Evolutionary conservation across 2,797 vertebrate species (phyloP), one percentile per base, ranked within the genome.

Genomic region (Onychomys arenicola): DNA sequence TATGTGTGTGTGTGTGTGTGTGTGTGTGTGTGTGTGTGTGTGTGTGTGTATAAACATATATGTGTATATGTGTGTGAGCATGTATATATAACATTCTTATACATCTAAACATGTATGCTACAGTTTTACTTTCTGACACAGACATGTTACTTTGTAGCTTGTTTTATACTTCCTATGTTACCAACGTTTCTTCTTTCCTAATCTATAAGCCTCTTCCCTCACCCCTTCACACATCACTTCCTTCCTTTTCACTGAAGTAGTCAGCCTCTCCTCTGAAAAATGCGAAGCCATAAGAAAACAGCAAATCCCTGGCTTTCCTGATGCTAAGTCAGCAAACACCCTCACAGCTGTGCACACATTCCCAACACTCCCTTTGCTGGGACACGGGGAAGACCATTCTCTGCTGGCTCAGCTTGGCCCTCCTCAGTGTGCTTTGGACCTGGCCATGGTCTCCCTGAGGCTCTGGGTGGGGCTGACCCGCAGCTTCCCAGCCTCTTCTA

Each of bases 221-320:
- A 37, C 59, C 34, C 65, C 75, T 65, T 69, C 23, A 37, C 40
- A 52, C 7, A 32, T 4, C 16, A 12, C 34, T 43, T 69, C 49
- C 34, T 43, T 69, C 49, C 23, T 32, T 67, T 13, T 71, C 25
- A 76, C 46, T 67, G 27, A 29, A 71, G 8, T 21, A 85, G 23
- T 21, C 52, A 27, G 29, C 80, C 52, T 91, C 37, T 43, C 71
- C 90, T 73, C 63, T 76, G 93, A 81, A 89, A 86, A 75, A 52
- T 27, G 0, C 40, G 37, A 61, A 76, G 29, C 14, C n/a, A 13
- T 40, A 4, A 40, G 46, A 90, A 87, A 81, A 83, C 14, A 81
- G 21, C 8, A 65, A 25, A 27, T n/a, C 76, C 59, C 40, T 75
- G 12, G 73, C 5, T n/a, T 81, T 59, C 67, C 87, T 23, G 5